Percentiles rank a stretch among this genome's conserved stretches.
These are phyloP conservation scores for Egretta garzetta DNA, from an alignment of 2,113 vertebrate genomes.

Conservation along the genomic window DNA sequence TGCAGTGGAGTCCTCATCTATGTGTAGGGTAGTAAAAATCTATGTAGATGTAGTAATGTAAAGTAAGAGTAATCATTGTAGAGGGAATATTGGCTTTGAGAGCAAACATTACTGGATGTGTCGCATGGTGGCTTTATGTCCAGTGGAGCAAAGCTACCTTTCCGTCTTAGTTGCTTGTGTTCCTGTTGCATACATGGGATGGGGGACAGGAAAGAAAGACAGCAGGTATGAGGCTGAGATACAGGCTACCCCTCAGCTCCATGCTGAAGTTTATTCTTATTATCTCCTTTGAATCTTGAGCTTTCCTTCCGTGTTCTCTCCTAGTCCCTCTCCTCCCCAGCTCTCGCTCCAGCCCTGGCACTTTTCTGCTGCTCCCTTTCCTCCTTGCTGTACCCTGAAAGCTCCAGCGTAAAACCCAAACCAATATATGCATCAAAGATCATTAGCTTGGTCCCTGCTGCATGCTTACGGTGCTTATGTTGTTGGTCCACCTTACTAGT, in stretches of 20 bases:
- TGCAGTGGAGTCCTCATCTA: background rate
- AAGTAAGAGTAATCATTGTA: background rate
- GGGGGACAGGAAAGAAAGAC: background rate
- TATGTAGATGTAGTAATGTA: background rate
- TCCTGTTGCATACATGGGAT: background rate
- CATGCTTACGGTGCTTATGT: accelerated
- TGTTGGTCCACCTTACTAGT: background rate
- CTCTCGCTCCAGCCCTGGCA: background rate
- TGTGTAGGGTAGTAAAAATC: too few species aligned
- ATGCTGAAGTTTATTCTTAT: background rate
- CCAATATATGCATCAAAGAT: background rate
- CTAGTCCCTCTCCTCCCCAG: background rate
- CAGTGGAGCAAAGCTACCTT: background rate
- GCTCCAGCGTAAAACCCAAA: background rate
- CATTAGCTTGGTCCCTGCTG: background rate
- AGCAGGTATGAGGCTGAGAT: background rate
- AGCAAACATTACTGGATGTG: background rate
- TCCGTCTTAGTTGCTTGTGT: background rate
- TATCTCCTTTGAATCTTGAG: background rate
- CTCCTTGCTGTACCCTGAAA: background rate
- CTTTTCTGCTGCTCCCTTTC: background rate
- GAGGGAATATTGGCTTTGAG: background rate
- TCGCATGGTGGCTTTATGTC: background rate
- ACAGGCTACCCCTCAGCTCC: background rate
- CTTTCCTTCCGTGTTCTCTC: background rate